Conservation (phyloP, 2,797 vertebrate species). For the Kryptolebias ocellatus region DNA sequence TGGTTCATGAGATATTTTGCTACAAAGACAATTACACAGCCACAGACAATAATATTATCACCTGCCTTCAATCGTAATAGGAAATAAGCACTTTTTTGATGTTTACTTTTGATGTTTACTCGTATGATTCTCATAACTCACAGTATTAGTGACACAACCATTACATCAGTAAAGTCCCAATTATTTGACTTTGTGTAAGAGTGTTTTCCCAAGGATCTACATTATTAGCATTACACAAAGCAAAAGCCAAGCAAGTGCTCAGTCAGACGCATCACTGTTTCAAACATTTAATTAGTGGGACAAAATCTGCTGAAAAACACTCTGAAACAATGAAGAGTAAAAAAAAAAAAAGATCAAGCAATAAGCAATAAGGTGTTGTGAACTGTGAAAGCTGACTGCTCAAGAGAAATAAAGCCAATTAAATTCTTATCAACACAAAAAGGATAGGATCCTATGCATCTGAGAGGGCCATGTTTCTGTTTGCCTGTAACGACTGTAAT, state of each 20-base stretch:
- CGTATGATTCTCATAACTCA: not conserved
- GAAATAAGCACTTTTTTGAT: no score
- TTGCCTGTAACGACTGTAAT: conserved; percentile 13
- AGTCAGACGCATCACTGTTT: conserved; percentile 26
- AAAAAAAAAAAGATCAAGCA: conserved; percentile 1
- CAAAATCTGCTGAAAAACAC: conserved; percentile 23
- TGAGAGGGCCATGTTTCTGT: conserved; percentile 10
- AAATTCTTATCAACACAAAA: conserved; percentile 50
- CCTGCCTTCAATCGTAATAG: no score
- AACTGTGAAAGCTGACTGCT: conserved; percentile 40
- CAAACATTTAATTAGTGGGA: conserved; percentile 30
- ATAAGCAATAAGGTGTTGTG: conserved; percentile 24
- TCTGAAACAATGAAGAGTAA: conserved; percentile 31
- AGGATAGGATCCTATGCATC: conserved; percentile 36
- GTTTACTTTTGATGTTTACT: not conserved
- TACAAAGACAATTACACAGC: no score
- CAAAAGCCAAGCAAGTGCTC: conserved; percentile 18
- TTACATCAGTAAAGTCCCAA: no score
- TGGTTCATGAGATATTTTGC: no score
- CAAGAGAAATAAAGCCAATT: conserved; percentile 55
- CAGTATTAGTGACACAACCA: not conserved
- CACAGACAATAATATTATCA: no score
- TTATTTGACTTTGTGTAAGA: not conserved
- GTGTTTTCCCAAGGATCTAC: not conserved
- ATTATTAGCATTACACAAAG: conserved; percentile 3